Evolutionary conservation across 2,797 vertebrate genomes (phyloP).

Genomic region (Alosa sapidissima): DNA sequence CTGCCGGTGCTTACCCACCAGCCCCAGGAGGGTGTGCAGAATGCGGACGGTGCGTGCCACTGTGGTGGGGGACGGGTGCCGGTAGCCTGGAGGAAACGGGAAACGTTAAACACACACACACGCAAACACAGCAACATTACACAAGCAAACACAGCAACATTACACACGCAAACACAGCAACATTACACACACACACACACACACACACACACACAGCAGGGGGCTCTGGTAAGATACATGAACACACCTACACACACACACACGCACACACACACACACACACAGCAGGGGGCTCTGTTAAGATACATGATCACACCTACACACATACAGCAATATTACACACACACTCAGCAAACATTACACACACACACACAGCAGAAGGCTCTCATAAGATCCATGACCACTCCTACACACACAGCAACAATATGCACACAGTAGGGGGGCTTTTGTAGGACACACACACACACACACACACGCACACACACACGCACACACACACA

Average conservation of each 20-base stretch:
- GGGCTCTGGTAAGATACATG: too few relatives aligned
- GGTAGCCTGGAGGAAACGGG: slow-evolving; percentile 73
- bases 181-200: not conserved
- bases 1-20: slow-evolving; percentile 95
- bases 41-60: slow-evolving; percentile 95
- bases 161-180: not conserved
- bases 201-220: not conserved
- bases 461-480: not conserved
- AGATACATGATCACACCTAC: too few relatives aligned
- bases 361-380: too few relatives aligned
- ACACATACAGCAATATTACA: too few relatives aligned
- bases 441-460: too few relatives aligned
- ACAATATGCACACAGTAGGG: too few relatives aligned
- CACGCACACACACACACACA: not conserved
- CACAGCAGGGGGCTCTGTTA: too few relatives aligned
- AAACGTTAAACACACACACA: not conserved
- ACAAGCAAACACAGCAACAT: not conserved
- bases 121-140: too few relatives aligned
- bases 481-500: not conserved
- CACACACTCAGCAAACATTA: too few relatives aligned
- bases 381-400: too few relatives aligned
- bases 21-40: slow-evolving; percentile 89
- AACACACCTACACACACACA: too few relatives aligned
- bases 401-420: too few relatives aligned
- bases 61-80: slow-evolving; percentile 93